These are phyloP conservation scores for Pangasius mekongensis DNA, from an alignment of 2,797 vertebrate species.

Conservation along the genomic window DNA sequence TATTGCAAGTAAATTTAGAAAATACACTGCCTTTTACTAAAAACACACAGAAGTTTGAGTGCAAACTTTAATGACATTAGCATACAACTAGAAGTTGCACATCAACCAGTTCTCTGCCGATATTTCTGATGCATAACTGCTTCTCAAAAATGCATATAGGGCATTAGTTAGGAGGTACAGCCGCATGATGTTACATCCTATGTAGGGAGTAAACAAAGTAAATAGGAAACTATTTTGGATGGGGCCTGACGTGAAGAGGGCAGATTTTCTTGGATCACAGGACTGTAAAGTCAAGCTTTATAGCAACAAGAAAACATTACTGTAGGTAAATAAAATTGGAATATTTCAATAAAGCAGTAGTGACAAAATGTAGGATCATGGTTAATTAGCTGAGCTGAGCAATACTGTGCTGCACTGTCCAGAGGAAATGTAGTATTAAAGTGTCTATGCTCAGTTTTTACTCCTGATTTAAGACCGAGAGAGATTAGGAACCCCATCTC, in stretches of 20 bases:
- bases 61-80: background rate
- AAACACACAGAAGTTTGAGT: background rate
- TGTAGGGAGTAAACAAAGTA: background rate
- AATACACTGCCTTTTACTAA: background rate
- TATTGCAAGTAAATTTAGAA: background rate
- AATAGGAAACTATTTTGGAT: background rate
- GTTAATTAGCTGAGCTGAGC: background rate
- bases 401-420: background rate
- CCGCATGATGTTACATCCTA: background rate
- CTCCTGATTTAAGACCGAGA: background rate
- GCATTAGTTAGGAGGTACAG: background rate
- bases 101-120: background rate
- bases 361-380: background rate
- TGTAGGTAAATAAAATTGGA: background rate
- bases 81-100: background rate
- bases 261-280: background rate
- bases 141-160: background rate
- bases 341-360: too few species aligned
- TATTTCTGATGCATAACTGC: background rate
- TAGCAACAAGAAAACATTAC: background rate
- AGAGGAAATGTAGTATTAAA: too few species aligned
- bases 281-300: background rate
- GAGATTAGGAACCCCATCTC: slow-evolving; percentile 33
- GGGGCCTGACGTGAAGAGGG: background rate
- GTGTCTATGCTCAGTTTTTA: background rate